Conservation (phyloP, 2,888 invertebrate species). For the Drosophila leonis region DNA sequence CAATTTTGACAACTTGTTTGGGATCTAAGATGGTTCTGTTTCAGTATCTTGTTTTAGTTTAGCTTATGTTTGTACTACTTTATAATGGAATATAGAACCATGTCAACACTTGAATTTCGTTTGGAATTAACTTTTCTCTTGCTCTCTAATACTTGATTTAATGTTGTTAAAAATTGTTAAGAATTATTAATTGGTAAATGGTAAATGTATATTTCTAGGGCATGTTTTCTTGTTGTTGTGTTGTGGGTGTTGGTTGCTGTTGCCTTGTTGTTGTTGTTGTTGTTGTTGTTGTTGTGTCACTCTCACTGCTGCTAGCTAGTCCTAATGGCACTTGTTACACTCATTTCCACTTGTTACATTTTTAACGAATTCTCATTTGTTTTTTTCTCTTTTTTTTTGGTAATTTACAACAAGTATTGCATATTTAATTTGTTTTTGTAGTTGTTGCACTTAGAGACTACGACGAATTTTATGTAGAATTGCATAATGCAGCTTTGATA, state of each 20-base stretch:
- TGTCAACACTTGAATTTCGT: conserved; percentile 38
- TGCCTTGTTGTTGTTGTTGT: conserved; percentile 20
- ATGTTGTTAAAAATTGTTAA: conserved; percentile 23
- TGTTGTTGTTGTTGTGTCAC: conserved; percentile 53
- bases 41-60: conserved; percentile 5
- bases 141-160: conserved; percentile 27
- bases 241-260: conserved; percentile 14
- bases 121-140: conserved; percentile 30
- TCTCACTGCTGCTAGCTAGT: conserved; percentile 66
- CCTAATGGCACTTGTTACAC: conserved; percentile 80
- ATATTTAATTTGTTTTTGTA: conserved; percentile 45
- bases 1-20: conserved; percentile 32
- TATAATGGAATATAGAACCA: conserved; percentile 70
- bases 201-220: conserved; percentile 12
- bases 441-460: conserved; percentile 69
- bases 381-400: conserved; percentile 65
- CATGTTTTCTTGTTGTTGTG: conserved; percentile 1
- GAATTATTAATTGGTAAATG: conserved; percentile 12
- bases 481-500: conserved; percentile 82
- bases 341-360: conserved; percentile 59
- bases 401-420: conserved; percentile 82
- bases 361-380: conserved; percentile 38
- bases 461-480: conserved; percentile 81
- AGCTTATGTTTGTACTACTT: conserved; percentile 70
- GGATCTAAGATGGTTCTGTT: conserved; percentile 4